Evolutionary conservation across 2,888 invertebrate species (phyloP), one percentile per base, ranked within the genome.

Genomic region (Noctua fimbriata): DNA sequence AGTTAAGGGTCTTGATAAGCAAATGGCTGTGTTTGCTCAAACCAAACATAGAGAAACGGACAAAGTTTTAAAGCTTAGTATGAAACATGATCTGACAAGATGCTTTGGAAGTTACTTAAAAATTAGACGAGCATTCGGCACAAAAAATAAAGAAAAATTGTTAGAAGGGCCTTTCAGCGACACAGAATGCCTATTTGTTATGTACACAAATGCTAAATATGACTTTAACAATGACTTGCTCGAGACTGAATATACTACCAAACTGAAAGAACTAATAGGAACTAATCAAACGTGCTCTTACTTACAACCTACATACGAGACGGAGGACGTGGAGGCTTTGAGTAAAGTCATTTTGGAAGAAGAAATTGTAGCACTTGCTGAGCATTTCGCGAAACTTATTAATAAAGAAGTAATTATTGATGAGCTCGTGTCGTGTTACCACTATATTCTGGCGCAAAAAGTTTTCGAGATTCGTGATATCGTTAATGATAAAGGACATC

Each of bases 121-220:
- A 66, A 41, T 66, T 41, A 66, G 24, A 66, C 36, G 36, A 66
- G 65, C 36, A 66, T 66, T 66, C 36, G 24, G 14, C 65, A 24
- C 24, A 14, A 24, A 66, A 24, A 24, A 36, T 12, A 7, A 65
- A 36, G 28, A 24, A 24, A 24, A 21, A 12, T 12, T 65, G 12
- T 36, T 65, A 5, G 36, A 1, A 65, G 65, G 36, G 36, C 5
- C 65, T 10, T 65, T 65, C 5, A 65, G 36, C 16, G 36, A 65
- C 24, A 65, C 65, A 65, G 65, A 65, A 65, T 65, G 65, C 65
- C 65, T 65, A 24, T 65, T 65, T 65, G 12, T 65, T 24, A 36
- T 36, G 65, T 65, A 65, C 24, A 65, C 65, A 24, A 65, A 65
- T 16, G 36, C 65, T 65, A 65, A 65, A 36, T 65, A 65, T 16